Percentiles rank a stretch among this genome's conserved stretches.
Conservation (phyloP, 2,888 invertebrate genomes). For the Lissonota sp. region DNA sequence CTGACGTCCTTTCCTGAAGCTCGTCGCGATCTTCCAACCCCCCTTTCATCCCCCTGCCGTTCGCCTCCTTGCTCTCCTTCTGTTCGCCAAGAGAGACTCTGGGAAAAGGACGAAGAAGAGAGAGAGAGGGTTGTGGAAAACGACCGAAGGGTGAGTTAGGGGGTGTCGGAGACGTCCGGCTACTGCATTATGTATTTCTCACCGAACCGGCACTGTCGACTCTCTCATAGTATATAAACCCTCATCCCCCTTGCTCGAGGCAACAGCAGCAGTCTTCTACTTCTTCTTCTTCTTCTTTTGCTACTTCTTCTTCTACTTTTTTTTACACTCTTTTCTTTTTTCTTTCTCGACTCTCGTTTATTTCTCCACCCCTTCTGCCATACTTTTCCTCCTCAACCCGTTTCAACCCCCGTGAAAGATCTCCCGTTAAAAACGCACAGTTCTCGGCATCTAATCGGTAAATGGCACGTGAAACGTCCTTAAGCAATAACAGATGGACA, state of each 20-base stretch:
- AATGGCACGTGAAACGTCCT: constrained; percentile 31
- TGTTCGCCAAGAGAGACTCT: constrained; percentile 34
- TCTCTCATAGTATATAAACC: constrained; percentile 62
- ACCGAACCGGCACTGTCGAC: constrained; percentile 71
- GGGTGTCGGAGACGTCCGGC: constrained; percentile 84
- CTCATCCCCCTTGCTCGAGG: constrained; percentile 44
- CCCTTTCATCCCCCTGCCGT: constrained; percentile 31
- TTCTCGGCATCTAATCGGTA: constrained; percentile 37
- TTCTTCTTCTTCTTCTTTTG: constrained; percentile 65
- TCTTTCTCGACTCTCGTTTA: constrained; percentile 48
- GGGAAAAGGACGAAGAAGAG: no score
- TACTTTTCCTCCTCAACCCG: constrained; percentile 53
- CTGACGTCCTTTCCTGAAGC: constrained; percentile 60
- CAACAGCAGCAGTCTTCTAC: constrained; percentile 62
- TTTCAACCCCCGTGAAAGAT: constrained; percentile 38
- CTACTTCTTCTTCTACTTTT: constrained; percentile 65
- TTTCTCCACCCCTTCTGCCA: constrained; percentile 47
- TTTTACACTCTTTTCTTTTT: constrained; percentile 65
- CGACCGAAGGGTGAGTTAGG: constrained; percentile 74
- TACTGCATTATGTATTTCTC: constrained; percentile 84
- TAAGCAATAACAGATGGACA: background rate
- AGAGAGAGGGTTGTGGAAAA: constrained; percentile 41
- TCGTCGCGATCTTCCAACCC: constrained; percentile 52
- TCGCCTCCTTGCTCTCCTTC: constrained; percentile 49
- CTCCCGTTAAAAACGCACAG: constrained; percentile 42